These are phyloP conservation scores for Arremon aurantiirostris DNA, from an alignment of 2,797 vertebrate species.

Conservation along the genomic window DNA sequence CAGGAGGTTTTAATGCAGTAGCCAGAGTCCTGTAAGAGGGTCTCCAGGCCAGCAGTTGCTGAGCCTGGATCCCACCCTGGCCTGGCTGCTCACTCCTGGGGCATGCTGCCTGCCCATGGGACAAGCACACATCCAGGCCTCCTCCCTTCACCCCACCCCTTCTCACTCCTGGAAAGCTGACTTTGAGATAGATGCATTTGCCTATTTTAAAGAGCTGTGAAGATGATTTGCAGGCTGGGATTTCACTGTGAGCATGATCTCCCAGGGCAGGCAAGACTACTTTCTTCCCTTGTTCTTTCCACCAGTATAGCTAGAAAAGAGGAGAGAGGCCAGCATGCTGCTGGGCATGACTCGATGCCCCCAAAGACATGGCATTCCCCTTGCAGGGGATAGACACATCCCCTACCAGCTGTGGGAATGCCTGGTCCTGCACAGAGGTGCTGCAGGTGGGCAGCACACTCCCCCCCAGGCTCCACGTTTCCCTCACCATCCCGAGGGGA, in stretches of 20 bases:
- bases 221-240: neutral
- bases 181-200: neutral
- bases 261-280: neutral
- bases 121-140: neutral
- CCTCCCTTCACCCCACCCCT: neutral
- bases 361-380: neutral
- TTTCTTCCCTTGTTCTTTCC: neutral
- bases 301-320: neutral
- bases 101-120: neutral
- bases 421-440: neutral
- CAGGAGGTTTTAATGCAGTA: neutral
- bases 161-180: neutral
- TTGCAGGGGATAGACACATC: neutral
- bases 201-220: neutral
- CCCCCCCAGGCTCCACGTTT: rapidly evolving
- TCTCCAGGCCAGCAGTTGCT: neutral
- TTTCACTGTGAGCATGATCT: neutral
- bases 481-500: rapidly evolving
- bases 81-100: rapidly evolving
- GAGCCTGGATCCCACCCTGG: neutral
- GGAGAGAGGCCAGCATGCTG: neutral
- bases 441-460: neutral
- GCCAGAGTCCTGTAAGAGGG: neutral
- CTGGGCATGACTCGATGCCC: neutral
- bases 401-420: neutral